phyloP scores from a whole-genome alignment of 2,888 invertebrate species.

The Melinaea marsaeus region DNA sequence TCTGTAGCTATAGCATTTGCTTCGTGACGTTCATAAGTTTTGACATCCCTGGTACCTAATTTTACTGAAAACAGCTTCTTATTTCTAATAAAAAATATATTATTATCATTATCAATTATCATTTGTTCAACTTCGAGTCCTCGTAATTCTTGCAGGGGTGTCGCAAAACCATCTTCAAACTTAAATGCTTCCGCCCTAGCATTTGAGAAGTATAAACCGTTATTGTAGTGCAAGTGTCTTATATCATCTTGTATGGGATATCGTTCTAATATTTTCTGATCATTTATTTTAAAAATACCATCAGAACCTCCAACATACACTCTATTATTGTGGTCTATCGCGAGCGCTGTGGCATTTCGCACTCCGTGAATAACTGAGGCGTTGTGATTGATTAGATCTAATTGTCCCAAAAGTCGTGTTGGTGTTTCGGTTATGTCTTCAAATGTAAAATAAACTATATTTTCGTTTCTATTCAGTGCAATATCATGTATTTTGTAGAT shows the following conservation, averaged over 20 bases:
- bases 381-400: constrained; percentile 46
- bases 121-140: constrained; percentile 50
- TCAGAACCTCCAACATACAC: constrained; percentile 60
- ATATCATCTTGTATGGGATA: constrained; percentile 57
- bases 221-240: constrained; percentile 51
- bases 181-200: constrained; percentile 48
- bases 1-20: constrained; percentile 51
- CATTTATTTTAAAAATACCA: constrained; percentile 56
- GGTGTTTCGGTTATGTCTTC: constrained; percentile 48
- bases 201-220: constrained; percentile 55
- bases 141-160: constrained; percentile 46
- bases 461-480: constrained; percentile 52
- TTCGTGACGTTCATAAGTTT: constrained; percentile 49
- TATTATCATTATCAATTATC: constrained; percentile 57
- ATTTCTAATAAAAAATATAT: constrained; percentile 54
- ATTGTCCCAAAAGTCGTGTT: constrained; percentile 47
- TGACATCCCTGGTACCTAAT: constrained; percentile 53
- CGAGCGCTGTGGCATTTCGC: constrained; percentile 58
- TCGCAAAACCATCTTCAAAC: constrained; percentile 53
- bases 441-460: constrained; percentile 60
- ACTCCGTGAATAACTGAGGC: constrained; percentile 54
- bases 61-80: constrained; percentile 52
- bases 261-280: constrained; percentile 49
- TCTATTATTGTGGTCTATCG: constrained; percentile 56
- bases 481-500: constrained; percentile 55